These are phyloP conservation scores for Pseudochirops corinnae DNA, from an alignment of 2,797 vertebrate species.

Conservation along the genomic window DNA sequence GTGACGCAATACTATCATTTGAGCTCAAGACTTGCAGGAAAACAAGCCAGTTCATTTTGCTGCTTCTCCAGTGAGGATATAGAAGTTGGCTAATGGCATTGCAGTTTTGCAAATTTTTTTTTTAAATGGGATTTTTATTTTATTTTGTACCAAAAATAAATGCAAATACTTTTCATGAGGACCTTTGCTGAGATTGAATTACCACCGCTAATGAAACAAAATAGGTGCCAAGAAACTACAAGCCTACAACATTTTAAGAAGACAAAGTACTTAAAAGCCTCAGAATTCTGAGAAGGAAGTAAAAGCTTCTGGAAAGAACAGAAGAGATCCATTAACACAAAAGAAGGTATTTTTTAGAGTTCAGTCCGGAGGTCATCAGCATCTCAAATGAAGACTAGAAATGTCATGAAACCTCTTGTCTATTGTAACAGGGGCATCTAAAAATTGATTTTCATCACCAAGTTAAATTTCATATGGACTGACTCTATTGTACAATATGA, in stretches of 20 bases:
- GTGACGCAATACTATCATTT: not conserved
- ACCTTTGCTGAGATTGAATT: conserved; percentile 14
- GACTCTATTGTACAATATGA: not conserved
- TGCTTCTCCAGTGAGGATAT: not conserved
- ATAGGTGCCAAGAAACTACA: not conserved
- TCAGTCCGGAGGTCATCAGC: not conserved
- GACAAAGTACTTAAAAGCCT: conserved; percentile 11
- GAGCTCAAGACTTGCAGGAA: not conserved
- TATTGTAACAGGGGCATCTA: not conserved
- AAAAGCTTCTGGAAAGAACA: conserved; percentile 5
- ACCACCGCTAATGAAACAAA: not conserved
- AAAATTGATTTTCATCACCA: conserved; percentile 20
- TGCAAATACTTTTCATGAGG: conserved; percentile 8
- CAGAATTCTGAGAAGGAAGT: not conserved
- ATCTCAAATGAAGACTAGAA: conserved; percentile 13
- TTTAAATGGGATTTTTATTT: not conserved
- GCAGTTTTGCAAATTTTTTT: not conserved
- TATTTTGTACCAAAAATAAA: not conserved
- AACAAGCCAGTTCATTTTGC: not conserved
- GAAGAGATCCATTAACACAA: not conserved
- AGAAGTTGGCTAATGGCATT: not conserved
- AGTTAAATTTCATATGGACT: conserved; percentile 25
- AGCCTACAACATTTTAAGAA: not conserved
- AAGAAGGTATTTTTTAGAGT: not conserved
- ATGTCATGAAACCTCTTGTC: not conserved